Evolutionary conservation across 2,888 invertebrate genomes (phyloP).

Genomic region (Dendrolimus pini): DNA sequence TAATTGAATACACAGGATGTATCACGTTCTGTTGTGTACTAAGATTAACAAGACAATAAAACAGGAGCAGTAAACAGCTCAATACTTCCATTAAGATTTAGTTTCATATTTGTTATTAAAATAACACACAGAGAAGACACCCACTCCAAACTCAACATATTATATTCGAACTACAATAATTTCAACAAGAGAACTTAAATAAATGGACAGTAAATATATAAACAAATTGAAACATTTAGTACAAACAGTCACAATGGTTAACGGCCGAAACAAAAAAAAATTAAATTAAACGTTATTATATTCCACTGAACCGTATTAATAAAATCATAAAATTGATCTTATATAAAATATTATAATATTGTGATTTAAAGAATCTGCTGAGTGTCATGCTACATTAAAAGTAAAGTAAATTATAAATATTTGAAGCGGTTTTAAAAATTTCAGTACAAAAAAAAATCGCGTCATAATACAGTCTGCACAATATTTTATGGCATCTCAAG

Average conservation of each 20-base stretch:
- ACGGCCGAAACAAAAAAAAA: slow-evolving; percentile 28
- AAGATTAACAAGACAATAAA: slow-evolving; percentile 50
- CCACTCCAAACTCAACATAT: slow-evolving; percentile 37
- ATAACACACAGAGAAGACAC: slow-evolving; percentile 39
- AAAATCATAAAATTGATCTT: too few species aligned
- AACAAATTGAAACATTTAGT: slow-evolving; percentile 60
- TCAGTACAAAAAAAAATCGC: too few species aligned
- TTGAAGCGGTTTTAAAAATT: too few species aligned
- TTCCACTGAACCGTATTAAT: too few species aligned
- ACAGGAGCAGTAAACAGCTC: slow-evolving; percentile 57
- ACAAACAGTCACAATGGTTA: slow-evolving; percentile 45
- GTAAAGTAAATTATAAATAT: too few species aligned
- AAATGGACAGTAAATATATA: slow-evolving; percentile 47
- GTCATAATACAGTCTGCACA: too few species aligned
- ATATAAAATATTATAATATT: too few species aligned
- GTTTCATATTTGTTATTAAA: slow-evolving; percentile 62
- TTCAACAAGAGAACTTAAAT: slow-evolving; percentile 39
- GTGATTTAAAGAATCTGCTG: too few species aligned
- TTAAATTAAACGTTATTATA: slow-evolving; percentile 5
- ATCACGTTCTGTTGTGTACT: too few species aligned
- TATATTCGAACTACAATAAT: slow-evolving; percentile 25
- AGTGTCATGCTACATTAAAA: too few species aligned
- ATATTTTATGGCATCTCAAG: too few species aligned
- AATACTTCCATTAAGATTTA: slow-evolving; percentile 31
- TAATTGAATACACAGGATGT: too few species aligned